A percentile compares a stretch with the other conserved stretches of the same genome.
Evolutionary conservation across 2,113 vertebrate genomes (phyloP).

Genomic region (Lonchura striata): DNA sequence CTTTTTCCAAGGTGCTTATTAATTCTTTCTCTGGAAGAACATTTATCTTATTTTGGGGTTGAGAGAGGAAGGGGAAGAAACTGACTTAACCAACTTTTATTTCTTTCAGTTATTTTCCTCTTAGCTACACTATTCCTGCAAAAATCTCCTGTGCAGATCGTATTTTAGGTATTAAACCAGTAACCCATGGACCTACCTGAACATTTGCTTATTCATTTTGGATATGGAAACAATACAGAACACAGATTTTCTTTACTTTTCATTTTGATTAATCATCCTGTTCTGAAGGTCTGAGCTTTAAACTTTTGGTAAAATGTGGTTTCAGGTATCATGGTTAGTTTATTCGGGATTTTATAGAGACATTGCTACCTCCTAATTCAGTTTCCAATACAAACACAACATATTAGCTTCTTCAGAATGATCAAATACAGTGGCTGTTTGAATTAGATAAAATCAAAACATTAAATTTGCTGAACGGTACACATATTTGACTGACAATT

Average conservation of each 20-base stretch:
- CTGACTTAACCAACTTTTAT: not conserved
- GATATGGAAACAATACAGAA: not conserved
- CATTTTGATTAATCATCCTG: not conserved
- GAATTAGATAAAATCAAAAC: slow-evolving; percentile 36
- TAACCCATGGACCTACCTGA: not conserved
- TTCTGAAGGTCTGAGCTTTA: not conserved
- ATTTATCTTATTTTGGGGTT: not conserved
- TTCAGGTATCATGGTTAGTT: not conserved
- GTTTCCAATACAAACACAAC: slow-evolving; percentile 3
- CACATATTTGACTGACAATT: slow-evolving; percentile 50
- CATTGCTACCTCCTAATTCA: not conserved
- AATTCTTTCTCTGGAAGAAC: not conserved
- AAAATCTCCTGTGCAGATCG: not conserved
- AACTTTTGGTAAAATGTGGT: not conserved
- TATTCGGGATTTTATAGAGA: not conserved
- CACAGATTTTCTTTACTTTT: not conserved
- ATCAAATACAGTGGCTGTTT: slow-evolving; percentile 34
- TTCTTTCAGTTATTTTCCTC: not conserved
- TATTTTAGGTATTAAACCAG: not conserved
- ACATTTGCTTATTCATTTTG: not conserved
- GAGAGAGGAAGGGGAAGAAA: too few species aligned
- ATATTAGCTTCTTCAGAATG: not conserved
- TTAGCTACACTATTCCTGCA: not conserved
- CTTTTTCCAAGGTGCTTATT: slow-evolving; percentile 6
- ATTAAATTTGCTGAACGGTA: not conserved